phyloP scores from a whole-genome alignment of 92 coral and sea anemone genomes.

The Epizoanthus rinbou region DNA sequence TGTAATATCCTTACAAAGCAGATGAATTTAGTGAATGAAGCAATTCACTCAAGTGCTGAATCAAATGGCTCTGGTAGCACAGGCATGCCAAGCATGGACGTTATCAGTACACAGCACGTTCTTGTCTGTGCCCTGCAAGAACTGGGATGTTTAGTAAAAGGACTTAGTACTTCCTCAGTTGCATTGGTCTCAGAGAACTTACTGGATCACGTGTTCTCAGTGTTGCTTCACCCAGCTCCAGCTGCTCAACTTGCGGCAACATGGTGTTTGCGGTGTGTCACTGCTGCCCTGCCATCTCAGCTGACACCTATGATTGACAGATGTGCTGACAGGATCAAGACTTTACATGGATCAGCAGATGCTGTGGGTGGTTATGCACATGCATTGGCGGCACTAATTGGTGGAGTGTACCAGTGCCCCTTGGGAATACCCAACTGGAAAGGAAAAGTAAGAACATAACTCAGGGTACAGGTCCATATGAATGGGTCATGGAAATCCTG shows the following conservation, averaged over 20 bases:
- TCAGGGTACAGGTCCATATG: no score
- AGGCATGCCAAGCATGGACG: slow-evolving; percentile 81
- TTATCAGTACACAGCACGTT: slow-evolving; percentile 91
- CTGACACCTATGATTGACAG: slow-evolving; percentile 93
- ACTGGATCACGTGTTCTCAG: slow-evolving; percentile 88
- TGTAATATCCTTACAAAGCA: slow-evolving; percentile 86
- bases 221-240: slow-evolving; percentile 94
- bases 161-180: slow-evolving; percentile 87
- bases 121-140: slow-evolving; percentile 96
- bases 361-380: slow-evolving; percentile 98
- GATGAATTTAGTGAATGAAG: slow-evolving; percentile 81
- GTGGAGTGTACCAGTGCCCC: slow-evolving; percentile 92
- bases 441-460: slow-evolving; percentile 74
- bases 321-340: slow-evolving; percentile 82
- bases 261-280: slow-evolving; percentile 92
- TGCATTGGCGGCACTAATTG: slow-evolving; percentile 92
- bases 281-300: slow-evolving; percentile 92
- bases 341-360: slow-evolving; percentile 87
- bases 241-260: slow-evolving; percentile 97
- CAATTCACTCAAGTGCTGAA: slow-evolving; percentile 70
- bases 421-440: slow-evolving; percentile 96
- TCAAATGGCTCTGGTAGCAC: slow-evolving; percentile 48
- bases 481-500: no score
- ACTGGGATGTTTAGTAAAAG: slow-evolving; percentile 90
- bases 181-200: slow-evolving; percentile 84